Evolutionary conservation across 2,888 invertebrate species (phyloP).

Genomic region (Conomelus anceps): DNA sequence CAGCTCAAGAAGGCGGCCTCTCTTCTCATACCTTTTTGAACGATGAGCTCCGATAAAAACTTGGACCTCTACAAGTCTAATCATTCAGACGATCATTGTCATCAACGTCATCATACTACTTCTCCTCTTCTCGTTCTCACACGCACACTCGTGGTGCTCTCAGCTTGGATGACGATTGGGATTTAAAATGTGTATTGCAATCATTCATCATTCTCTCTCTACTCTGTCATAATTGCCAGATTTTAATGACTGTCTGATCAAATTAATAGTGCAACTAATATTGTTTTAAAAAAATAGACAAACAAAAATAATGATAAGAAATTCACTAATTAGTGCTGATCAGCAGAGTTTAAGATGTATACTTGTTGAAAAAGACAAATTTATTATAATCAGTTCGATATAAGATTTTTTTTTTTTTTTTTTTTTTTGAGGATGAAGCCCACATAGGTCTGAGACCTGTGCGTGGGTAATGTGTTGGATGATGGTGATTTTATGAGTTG

Average conservation of each 20-base stretch:
- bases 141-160: neutral
- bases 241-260: constrained; percentile 23
- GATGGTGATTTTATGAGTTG: no score
- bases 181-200: neutral
- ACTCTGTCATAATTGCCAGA: constrained; percentile 16
- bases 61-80: neutral
- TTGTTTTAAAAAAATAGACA: no score
- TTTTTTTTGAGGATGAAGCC: no score
- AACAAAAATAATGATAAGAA: no score
- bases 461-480: no score
- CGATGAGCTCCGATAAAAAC: neutral
- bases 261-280: no score
- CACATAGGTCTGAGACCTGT: no score
- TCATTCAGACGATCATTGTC: neutral
- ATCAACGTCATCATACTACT: neutral
- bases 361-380: no score
- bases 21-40: neutral
- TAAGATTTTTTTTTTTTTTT: no score
- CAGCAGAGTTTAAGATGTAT: no score
- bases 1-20: neutral
- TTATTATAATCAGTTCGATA: no score
- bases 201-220: constrained; percentile 28
- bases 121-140: neutral
- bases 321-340: no score
- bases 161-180: neutral